Percentiles rank a stretch among this genome's conserved stretches.
These are phyloP conservation scores for Podabrus alpinus DNA, from an alignment of 2,888 invertebrate genomes.

Conservation along the genomic window DNA sequence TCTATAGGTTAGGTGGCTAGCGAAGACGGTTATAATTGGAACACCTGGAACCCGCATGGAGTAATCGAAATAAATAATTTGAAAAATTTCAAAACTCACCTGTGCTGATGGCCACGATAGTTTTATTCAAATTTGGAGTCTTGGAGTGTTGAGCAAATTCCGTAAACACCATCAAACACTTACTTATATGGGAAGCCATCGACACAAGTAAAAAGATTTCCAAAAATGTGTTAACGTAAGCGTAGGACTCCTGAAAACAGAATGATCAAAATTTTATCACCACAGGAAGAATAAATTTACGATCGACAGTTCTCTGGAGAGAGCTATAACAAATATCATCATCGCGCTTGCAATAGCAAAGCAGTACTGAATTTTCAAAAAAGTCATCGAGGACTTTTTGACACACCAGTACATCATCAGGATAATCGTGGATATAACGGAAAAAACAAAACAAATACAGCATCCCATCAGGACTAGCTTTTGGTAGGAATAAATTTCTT, in stretches of 20 bases:
- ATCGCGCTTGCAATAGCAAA: slow-evolving; percentile 72
- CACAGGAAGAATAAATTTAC: slow-evolving; percentile 43
- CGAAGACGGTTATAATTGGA: slow-evolving; percentile 68
- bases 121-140: slow-evolving; percentile 61
- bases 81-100: slow-evolving; percentile 38
- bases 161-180: slow-evolving; percentile 71
- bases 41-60: slow-evolving; percentile 59
- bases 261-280: background rate
- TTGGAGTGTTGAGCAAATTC: slow-evolving; percentile 66
- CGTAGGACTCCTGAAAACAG: slow-evolving; percentile 61
- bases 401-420: slow-evolving; percentile 51
- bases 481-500: slow-evolving; percentile 38
- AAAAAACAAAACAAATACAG: slow-evolving; percentile 58
- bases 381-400: slow-evolving; percentile 46
- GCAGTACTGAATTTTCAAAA: slow-evolving; percentile 72
- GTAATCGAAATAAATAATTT: background rate
- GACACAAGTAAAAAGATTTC: slow-evolving; percentile 69
- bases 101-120: slow-evolving; percentile 70
- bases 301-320: slow-evolving; percentile 56
- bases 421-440: slow-evolving; percentile 56
- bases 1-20: slow-evolving; percentile 69
- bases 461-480: slow-evolving; percentile 60
- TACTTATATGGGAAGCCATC: slow-evolving; percentile 72
- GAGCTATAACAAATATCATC: slow-evolving; percentile 62
- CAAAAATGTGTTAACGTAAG: slow-evolving; percentile 64